Conservation (phyloP, 2,797 vertebrate species). For the Heterohyrax brucei region DNA sequence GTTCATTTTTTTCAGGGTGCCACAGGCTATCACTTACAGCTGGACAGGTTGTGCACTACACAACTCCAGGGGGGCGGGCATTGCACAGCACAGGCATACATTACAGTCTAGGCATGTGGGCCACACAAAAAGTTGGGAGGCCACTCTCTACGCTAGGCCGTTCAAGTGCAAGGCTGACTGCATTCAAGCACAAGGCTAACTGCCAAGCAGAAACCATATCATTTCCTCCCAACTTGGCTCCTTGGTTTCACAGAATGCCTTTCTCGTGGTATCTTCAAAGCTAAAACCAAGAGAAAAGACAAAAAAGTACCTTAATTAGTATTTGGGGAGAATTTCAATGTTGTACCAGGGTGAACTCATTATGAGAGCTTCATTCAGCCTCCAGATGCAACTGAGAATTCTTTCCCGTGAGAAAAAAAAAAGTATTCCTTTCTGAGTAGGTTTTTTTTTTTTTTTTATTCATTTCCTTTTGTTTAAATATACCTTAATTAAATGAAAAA, state of each 20-base stretch:
- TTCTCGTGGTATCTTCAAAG: slow-evolving; percentile 73
- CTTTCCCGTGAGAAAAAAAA: slow-evolving; percentile 76
- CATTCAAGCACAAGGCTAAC: slow-evolving; percentile 35
- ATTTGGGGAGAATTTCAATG: slow-evolving; percentile 76
- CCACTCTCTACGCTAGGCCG: background rate
- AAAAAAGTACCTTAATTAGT: slow-evolving; percentile 79
- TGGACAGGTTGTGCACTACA: background rate
- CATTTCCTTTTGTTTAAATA: background rate
- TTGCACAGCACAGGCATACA: fast-evolving
- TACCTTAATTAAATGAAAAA: slow-evolving; percentile 67
- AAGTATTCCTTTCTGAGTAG: slow-evolving; percentile 45
- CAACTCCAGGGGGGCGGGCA: background rate
- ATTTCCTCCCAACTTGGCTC: slow-evolving; percentile 54
- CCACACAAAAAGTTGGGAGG: background rate
- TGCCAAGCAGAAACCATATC: background rate
- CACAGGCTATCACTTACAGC: background rate
- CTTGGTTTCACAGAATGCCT: background rate
- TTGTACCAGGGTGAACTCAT: slow-evolving; percentile 73
- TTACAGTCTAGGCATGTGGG: background rate
- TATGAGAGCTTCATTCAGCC: slow-evolving; percentile 73
- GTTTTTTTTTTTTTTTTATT: background rate
- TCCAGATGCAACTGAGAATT: slow-evolving; percentile 66
- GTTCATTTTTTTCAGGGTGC: background rate
- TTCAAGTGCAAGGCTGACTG: slow-evolving; percentile 29
- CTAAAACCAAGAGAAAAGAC: slow-evolving; percentile 72